Conservation (phyloP, 2,888 invertebrate genomes). For the Lithophane ornitopus region DNA sequence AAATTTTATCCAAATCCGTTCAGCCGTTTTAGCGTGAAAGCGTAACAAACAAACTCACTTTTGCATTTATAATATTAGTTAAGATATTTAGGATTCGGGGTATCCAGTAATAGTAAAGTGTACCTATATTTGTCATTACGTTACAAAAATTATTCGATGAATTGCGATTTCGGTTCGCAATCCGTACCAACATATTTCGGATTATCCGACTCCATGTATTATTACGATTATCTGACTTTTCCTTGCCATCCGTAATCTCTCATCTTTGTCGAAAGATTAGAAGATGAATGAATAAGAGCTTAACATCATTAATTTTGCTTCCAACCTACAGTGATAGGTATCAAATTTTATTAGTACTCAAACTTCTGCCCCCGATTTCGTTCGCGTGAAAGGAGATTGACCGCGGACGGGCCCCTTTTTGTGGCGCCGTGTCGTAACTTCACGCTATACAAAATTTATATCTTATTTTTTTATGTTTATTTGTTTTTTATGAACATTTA, state of each 20-base stretch:
- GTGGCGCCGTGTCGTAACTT: no score
- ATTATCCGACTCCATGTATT: conserved; percentile 26
- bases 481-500: no score
- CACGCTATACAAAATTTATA: no score
- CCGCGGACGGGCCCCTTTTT: no score
- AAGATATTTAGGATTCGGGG: no score
- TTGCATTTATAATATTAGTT: no score
- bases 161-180: background rate
- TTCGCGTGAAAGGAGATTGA: no score
- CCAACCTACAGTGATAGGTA: background rate
- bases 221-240: conserved; percentile 34
- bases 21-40: no score
- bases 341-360: background rate
- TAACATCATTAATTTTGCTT: conserved; percentile 3
- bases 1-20: no score
- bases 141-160: background rate
- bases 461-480: no score
- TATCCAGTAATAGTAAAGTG: background rate
- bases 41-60: no score
- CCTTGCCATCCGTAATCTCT: conserved; percentile 28
- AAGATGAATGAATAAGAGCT: conserved; percentile 27
- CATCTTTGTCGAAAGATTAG: conserved; percentile 16
- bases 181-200: conserved; percentile 16
- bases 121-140: background rate
- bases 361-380: no score